Base-by-base conservation (phyloP, 1,140 invertebrate species). In the Aphaenogaster rudis region DNA sequence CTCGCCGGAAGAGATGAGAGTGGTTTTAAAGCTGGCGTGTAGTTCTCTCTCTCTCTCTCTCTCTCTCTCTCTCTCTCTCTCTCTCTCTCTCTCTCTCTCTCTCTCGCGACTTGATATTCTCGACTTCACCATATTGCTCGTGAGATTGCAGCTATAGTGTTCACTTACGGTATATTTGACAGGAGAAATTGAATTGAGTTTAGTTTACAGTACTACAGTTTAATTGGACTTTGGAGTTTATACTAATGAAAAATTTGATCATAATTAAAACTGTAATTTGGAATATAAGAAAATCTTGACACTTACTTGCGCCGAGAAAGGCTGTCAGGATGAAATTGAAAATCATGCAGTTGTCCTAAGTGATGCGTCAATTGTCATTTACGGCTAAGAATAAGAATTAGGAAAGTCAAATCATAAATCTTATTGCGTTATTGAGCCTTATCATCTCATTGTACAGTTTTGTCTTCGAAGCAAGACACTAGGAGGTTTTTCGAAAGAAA, bases 1-100 rank as follows among this genome's bases (percentile, higher is more conserved):
- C 78, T 71, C 80, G 86, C 93, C 93, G 93, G 93, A 93, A 93
- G 92, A 87, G 88, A 86, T 67, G 88, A 88, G 87, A 91, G 90
- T 88, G 88, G 82, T 91, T 92, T 86, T 86, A 85, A 93, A 92
- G 86, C 86, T 82, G 88, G 61, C 59, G 78, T 81, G 17, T 39
- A 2, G 36, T 42, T 86, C 57, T 89, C 81, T 28, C 21, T 28
- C 21, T 28, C 21, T 86, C 57, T 89, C 81, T 28, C 21, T 28
- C 21, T 28, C 21, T 86, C 57, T 89, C 81, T 28, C 21, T 28
- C 21, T 28, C 21, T 28, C 21, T 28, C 21, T 28, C 21, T 28
- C 21, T 28, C 21, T 28, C 21, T 28, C 21, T 28, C 21, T 28
- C 21, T 28, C 21, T 28, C 21, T 28, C 21, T 28, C 28, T 28